These are phyloP conservation scores for Spongia lamella DNA, from an alignment of 37 sponge, comb jelly and placozoan species.

Conservation along the genomic window DNA sequence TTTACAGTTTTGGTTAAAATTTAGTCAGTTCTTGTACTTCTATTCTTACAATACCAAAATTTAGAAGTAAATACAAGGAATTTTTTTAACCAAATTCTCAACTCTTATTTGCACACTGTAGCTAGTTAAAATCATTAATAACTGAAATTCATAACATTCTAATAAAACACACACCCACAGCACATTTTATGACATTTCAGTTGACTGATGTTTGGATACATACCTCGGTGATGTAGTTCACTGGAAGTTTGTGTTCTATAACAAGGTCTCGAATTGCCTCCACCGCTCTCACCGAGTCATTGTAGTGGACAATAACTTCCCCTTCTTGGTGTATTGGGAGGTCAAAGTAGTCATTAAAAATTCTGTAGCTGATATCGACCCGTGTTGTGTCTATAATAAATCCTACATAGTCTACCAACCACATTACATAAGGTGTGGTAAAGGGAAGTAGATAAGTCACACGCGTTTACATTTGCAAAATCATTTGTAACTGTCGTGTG, in stretches of 20 bases:
- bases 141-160: no score
- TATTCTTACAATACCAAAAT: no score
- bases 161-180: no score
- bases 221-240: constrained; percentile 70
- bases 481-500: no score
- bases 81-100: no score
- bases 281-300: constrained; percentile 28
- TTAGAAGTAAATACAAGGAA: no score
- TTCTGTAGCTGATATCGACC: constrained; percentile 46
- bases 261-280: constrained; percentile 28
- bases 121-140: no score
- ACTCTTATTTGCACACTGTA: no score
- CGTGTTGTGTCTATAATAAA: constrained; percentile 13
- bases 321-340: constrained; percentile 59
- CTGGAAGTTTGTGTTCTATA: constrained; percentile 20
- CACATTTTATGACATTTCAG: neutral
- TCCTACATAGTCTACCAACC: constrained; percentile 21
- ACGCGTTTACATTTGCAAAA: no score
- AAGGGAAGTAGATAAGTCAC: constrained; percentile 36
- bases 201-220: neutral
- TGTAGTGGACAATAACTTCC: constrained; percentile 45
- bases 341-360: constrained; percentile 56
- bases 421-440: constrained; percentile 36
- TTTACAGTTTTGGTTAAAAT: no score
- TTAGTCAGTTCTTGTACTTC: no score